These are phyloP conservation scores for Ailurus styani DNA, from an alignment of 2,113 vertebrate genomes.

Conservation along the genomic window DNA sequence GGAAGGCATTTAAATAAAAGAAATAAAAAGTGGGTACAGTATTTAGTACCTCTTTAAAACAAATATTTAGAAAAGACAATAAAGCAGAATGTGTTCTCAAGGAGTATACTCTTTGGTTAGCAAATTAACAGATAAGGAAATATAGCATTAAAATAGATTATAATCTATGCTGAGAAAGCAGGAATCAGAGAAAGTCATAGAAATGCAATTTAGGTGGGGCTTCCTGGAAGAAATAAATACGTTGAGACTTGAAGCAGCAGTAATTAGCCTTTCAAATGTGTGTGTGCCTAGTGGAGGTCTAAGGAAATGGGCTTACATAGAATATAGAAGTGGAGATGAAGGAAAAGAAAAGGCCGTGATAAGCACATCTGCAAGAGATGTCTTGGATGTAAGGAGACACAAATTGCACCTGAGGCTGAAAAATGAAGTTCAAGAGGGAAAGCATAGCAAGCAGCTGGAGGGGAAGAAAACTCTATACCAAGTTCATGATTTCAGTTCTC, in stretches of 20 bases:
- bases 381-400: not conserved
- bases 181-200: not conserved
- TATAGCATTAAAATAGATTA: not conserved
- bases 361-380: not conserved
- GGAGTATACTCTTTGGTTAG: not conserved
- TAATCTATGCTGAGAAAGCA: not conserved
- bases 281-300: not conserved
- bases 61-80: not conserved
- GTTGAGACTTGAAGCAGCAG: not conserved
- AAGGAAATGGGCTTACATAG: not conserved
- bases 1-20: constrained; percentile 7
- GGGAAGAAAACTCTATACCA: not conserved
- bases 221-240: not conserved
- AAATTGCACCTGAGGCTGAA: not conserved
- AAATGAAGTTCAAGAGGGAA: not conserved
- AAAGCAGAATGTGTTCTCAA: not conserved
- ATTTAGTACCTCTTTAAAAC: constrained; percentile 3
- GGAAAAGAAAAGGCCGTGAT: not conserved
- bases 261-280: not conserved
- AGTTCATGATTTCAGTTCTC: not conserved
- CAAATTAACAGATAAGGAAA: not conserved
- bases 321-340: not conserved
- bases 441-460: accelerated
- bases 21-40: not conserved
- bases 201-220: not conserved